Evolutionary conservation across 2,797 vertebrate species (phyloP), one percentile per base, ranked within the genome.

Genomic region (Darevskia mixta): DNA sequence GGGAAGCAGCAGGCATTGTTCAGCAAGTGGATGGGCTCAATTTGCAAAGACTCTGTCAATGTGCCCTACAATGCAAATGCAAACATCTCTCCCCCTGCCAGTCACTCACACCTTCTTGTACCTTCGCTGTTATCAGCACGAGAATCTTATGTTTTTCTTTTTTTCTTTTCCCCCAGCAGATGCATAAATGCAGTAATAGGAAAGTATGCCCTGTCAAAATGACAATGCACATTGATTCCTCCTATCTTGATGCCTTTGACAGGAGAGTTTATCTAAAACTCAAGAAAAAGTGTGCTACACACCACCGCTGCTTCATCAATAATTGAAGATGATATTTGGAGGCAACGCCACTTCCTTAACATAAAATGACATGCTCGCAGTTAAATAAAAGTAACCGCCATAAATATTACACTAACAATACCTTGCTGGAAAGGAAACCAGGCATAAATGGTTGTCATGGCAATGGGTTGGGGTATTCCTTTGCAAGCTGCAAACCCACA

Each of bases 171-270:
- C 67, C 8, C 87, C 85, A 92, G 86, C 93, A 92, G 83, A 86
- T 89, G 35, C 58, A 0, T 86, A 91, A 94, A 82, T 73, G 92
- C 86, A 86, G 27, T 29, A 88, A 88, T 83, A 88, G 32, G 92
- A 95, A 91, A 93, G 49, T 15, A 32, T 1, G 3, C 1, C 82
- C 73, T 80, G 38, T 90, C 81, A 95, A 93, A 92, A 88, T 86
- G 89, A 82, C 81, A 93, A 55, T 76, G 85, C 23, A 82, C 49
- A 90, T 1, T 2, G 6, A 90, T 92, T 89, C 87, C 38, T 77
- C 88, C 92, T 93, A 93, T 93, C 91, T 91, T 27, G 6, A 79
- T 93, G 86, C 90, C 91, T 96, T 95, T 94, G 83, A 89, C 76
- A 94, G 79, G 69, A 93, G 88, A 93, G 90, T 49, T 95, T 94